A percentile compares a stretch with the other conserved stretches of the same genome.
These are phyloP conservation scores for Laspeyria flexula DNA, from an alignment of 2,888 invertebrate species.

Conservation along the genomic window DNA sequence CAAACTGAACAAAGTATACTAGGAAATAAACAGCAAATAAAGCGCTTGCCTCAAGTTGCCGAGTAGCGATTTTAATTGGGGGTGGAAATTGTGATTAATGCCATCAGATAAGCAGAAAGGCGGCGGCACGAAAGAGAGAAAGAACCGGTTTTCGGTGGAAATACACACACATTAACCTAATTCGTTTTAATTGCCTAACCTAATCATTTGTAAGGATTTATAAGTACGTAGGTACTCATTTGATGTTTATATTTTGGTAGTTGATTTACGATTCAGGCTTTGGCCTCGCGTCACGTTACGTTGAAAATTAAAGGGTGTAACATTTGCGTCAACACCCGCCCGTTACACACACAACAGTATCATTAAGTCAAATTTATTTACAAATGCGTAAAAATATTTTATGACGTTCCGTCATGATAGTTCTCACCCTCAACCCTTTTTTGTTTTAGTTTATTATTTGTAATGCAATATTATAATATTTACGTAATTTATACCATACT, in stretches of 20 bases:
- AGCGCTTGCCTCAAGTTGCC: constrained; percentile 51
- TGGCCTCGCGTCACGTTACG: constrained; percentile 68
- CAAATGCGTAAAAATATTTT: constrained; percentile 47
- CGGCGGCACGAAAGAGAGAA: constrained; percentile 68
- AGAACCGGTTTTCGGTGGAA: constrained; percentile 66
- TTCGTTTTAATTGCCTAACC: constrained; percentile 82
- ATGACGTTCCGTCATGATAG: constrained; percentile 41
- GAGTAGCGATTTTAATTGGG: constrained; percentile 80
- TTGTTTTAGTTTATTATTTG: constrained; percentile 1
- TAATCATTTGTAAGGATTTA: constrained; percentile 80
- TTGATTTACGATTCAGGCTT: constrained; percentile 67
- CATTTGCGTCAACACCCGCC: constrained; percentile 65
- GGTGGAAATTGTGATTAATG: constrained; percentile 85
- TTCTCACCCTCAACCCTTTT: constrained; percentile 37
- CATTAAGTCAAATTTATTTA: constrained; percentile 47
- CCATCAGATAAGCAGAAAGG: constrained; percentile 77
- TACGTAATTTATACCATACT: no score
- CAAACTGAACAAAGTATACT: constrained; percentile 65
- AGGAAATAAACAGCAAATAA: constrained; percentile 69
- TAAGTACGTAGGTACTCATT: constrained; percentile 60
- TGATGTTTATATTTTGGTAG: constrained; percentile 56
- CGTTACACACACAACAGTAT: constrained; percentile 47
- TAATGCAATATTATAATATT: no score
- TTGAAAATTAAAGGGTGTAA: constrained; percentile 49
- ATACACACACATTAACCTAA: constrained; percentile 84